These are phyloP conservation scores for Somateria mollissima DNA, from an alignment of 2,797 vertebrate species.

Conservation along the genomic window DNA sequence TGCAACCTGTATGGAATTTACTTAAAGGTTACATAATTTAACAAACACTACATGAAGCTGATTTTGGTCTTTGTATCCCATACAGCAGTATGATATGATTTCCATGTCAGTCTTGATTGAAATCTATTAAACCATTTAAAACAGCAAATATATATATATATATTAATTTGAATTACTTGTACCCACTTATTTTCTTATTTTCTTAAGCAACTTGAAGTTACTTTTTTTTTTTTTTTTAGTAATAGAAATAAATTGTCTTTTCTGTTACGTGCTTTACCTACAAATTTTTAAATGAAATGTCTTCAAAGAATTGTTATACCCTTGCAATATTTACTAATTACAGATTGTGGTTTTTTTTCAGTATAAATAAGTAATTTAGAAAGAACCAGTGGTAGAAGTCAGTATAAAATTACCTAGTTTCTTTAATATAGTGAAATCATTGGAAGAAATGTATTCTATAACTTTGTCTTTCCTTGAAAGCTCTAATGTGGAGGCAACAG, in stretches of 20 bases:
- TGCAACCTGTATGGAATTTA: neutral
- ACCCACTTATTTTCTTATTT: rapidly evolving
- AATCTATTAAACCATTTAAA: neutral
- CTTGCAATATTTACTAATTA: neutral
- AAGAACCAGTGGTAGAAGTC: neutral
- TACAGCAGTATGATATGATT: neutral
- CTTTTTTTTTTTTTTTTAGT: neutral
- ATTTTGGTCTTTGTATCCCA: neutral
- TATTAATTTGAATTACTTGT: neutral
- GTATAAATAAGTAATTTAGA: neutral
- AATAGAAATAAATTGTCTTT: neutral
- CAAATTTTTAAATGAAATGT: neutral
- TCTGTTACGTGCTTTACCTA: neutral
- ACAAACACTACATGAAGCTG: neutral
- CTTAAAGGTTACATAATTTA: neutral
- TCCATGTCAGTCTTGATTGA: neutral
- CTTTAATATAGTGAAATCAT: neutral
- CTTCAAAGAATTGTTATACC: neutral
- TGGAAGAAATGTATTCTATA: neutral
- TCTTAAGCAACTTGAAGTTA: neutral
- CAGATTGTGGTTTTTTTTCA: neutral
- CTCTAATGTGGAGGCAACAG: neutral
- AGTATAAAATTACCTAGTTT: neutral
- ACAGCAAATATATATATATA: neutral
- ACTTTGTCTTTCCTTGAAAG: neutral